Conservation (phyloP, 2,113 vertebrate species). For the Pterocles orientalis region DNA sequence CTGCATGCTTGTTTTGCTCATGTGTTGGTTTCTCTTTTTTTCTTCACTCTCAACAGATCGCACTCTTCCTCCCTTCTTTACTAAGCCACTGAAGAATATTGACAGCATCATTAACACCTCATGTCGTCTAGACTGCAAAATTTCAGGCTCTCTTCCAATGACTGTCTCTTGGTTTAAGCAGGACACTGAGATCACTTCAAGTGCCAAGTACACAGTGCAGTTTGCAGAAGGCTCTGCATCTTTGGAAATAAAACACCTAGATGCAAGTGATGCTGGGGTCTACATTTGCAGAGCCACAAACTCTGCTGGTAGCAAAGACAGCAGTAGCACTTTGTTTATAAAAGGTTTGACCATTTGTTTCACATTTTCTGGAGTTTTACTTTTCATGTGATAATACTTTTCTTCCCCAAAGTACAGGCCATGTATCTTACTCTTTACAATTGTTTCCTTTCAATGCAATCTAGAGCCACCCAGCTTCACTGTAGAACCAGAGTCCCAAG, state of each 20-base stretch:
- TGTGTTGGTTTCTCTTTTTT: constrained; percentile 57
- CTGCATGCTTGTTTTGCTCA: neutral
- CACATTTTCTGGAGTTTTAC: neutral
- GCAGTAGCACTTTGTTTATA: constrained; percentile 89
- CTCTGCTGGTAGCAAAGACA: constrained; percentile 91
- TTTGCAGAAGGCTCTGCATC: constrained; percentile 88
- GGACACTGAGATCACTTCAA: constrained; percentile 81
- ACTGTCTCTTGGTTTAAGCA: constrained; percentile 93
- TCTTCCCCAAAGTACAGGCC: neutral
- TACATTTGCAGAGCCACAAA: constrained; percentile 93
- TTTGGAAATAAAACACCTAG: constrained; percentile 84
- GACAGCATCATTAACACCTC: constrained; percentile 82
- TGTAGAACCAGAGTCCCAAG: constrained; percentile 83
- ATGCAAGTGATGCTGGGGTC: constrained; percentile 87
- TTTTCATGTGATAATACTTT: neutral
- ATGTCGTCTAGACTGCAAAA: constrained; percentile 88
- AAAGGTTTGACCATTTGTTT: constrained; percentile 84
- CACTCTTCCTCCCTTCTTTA: constrained; percentile 92
- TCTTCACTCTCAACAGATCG: constrained; percentile 86
- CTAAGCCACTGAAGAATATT: constrained; percentile 89
- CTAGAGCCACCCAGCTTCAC: constrained; percentile 92
- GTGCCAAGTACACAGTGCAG: constrained; percentile 82
- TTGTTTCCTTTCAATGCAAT: constrained; percentile 73
- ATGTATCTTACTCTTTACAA: constrained; percentile 44
- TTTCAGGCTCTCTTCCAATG: constrained; percentile 95